A percentile compares a stretch with the other conserved stretches of the same genome.
phyloP scores from a whole-genome alignment of 2,113 vertebrate species.

The Petrocephalus microphthalmus region DNA sequence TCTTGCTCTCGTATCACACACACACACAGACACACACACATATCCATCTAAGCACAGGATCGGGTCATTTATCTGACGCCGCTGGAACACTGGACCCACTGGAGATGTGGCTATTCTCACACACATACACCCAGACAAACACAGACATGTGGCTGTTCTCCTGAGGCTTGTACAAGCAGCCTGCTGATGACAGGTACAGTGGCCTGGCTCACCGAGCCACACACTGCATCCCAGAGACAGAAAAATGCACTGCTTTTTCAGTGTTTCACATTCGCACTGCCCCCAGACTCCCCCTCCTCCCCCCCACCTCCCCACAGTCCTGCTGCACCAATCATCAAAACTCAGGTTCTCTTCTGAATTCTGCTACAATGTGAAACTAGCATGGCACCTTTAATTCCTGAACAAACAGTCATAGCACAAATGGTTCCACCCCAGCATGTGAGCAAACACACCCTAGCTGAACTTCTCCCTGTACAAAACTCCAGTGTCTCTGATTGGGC shows the following conservation, averaged over 20 bases:
- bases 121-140: no score
- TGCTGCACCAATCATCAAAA: not conserved
- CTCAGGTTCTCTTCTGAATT: slow-evolving; percentile 19
- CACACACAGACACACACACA: not conserved
- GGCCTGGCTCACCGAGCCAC: not conserved
- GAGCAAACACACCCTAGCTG: slow-evolving; percentile 8
- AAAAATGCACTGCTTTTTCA: not conserved
- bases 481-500: not conserved
- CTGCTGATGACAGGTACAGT: not conserved
- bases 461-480: not conserved
- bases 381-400: slow-evolving; percentile 57
- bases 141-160: not conserved
- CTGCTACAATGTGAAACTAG: slow-evolving; percentile 48
- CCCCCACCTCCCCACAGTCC: not conserved
- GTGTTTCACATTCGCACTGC: not conserved
- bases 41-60: not conserved
- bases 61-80: not conserved
- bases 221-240: not conserved
- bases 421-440: slow-evolving; percentile 19
- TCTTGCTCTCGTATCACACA: not conserved
- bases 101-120: no score
- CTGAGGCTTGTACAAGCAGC: not conserved
- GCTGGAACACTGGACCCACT: not conserved
- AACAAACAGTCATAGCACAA: not conserved
- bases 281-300: not conserved